Evolutionary conservation across 2,797 vertebrate genomes (phyloP).

Genomic region (Squalus acanthias): DNA sequence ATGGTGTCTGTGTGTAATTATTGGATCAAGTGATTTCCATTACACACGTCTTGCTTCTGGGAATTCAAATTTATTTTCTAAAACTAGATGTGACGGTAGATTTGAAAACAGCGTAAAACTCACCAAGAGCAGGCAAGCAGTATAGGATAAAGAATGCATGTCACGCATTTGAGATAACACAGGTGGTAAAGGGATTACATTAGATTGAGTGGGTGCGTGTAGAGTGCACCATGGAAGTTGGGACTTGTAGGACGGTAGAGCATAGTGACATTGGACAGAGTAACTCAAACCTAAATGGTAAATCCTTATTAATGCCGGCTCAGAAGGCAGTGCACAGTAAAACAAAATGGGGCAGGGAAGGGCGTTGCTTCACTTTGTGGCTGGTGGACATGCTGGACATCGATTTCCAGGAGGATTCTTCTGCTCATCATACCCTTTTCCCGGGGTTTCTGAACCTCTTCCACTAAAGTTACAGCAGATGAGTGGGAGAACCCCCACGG

Average conservation of each 20-base stretch:
- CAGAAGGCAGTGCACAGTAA: not conserved
- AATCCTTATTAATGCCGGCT: not conserved
- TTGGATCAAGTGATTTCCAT: not conserved
- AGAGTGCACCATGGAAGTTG: not conserved
- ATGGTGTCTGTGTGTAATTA: not conserved
- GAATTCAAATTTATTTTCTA: not conserved
- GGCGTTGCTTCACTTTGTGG: no score
- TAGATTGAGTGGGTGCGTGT: not conserved
- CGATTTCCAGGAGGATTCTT: no score
- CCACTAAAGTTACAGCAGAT: no score
- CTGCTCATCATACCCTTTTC: no score
- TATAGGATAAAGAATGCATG: not conserved
- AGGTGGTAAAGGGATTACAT: not conserved
- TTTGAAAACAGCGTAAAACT: not conserved
- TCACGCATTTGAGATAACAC: not conserved
- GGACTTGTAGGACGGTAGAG: not conserved
- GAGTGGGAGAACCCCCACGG: no score
- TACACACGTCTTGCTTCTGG: not conserved
- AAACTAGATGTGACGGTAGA: not conserved
- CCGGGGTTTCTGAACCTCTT: no score
- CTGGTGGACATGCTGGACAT: no score
- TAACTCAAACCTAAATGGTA: not conserved
- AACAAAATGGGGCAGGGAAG: not conserved
- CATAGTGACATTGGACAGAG: not conserved
- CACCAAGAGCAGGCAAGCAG: not conserved